Evolutionary conservation across 2,797 vertebrate genomes (phyloP).

Genomic region (Micropoecilia bifurca): DNA sequence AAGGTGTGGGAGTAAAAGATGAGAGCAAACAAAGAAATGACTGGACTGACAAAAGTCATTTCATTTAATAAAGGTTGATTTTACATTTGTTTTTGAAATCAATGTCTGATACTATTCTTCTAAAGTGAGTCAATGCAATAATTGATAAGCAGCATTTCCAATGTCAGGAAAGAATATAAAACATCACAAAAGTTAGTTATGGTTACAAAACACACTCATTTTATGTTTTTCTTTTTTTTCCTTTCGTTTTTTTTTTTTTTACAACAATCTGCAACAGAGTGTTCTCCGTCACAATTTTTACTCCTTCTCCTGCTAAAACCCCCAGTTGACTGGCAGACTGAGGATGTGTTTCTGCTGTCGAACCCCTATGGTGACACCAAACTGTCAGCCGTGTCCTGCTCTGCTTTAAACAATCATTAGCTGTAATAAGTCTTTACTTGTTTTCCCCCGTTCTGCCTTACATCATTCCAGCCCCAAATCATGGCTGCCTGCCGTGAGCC

Average conservation of each 20-base stretch:
- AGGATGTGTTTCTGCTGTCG: constrained; percentile 63
- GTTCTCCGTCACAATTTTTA: not conserved
- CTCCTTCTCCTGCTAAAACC: not conserved
- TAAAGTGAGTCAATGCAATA: not conserved
- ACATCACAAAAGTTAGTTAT: not conserved
- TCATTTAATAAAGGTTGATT: not conserved
- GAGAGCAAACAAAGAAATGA: not conserved
- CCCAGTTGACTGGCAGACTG: constrained; percentile 23
- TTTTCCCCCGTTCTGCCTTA: constrained; percentile 65
- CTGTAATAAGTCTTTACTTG: constrained; percentile 74
- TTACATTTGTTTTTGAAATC: not conserved
- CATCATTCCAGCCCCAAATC: constrained; percentile 74
- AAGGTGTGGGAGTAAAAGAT: not conserved
- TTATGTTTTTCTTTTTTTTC: not conserved
- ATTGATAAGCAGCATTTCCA: not conserved
- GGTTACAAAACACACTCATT: not conserved
- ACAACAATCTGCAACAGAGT: not conserved
- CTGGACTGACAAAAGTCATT: not conserved
- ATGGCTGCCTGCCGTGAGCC: constrained; percentile 65
- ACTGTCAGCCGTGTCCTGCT: constrained; percentile 70
- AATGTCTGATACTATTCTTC: not conserved
- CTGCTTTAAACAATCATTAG: constrained; percentile 79
- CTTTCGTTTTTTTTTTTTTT: not conserved
- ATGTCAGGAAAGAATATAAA: not conserved
- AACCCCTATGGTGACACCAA: constrained; percentile 48